Evolutionary conservation across 2,888 invertebrate species (phyloP), one percentile per base, ranked within the genome.

Genomic region (Rhogogaster chlorosoma): DNA sequence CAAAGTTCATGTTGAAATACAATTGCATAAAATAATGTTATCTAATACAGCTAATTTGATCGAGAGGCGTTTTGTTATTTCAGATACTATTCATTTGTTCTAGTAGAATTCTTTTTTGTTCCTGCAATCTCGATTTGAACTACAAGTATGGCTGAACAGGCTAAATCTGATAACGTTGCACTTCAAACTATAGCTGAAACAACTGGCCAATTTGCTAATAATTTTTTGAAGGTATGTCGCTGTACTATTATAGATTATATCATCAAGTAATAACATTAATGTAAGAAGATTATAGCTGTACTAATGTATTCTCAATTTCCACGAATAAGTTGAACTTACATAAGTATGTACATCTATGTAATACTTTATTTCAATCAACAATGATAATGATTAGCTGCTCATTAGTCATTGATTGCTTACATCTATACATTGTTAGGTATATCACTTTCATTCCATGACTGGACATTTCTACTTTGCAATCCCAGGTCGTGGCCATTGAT

Each of bases 121-220:
- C 36, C 22, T 15, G 22, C 18, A 7, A 36, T 36, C 18, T 36
- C 71, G 36, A 22, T 71, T 71, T n/a, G n/a, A 71, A 38, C 71
- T 15, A 71, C 32, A 32, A 38, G n/a, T 71, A 71, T 71, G 71
- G 36, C 71, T 71, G n/a, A 38, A 71, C 61, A 61, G 22, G 26
- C 26, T 29, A 1, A 61, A 61, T 26, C 61, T 61, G 61, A 26
- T 26, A 38, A 71, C 36, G n/a, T 32, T 38, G 71, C 29, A 38
- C 71, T 71, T 71, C 71, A 71, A n/a, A 32, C 71, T n/a, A 38
- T 71, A 71, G 38, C 71, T 22, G 36, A 71, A 71, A 38, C 71
- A n/a, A 71, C 71, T 71, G 36, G 71, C 71, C 71, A 71, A 22
- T 71, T 71, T 36, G 71, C 36, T 38, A 71, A 71, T 38, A 71